Base-by-base conservation (phyloP, 2,888 invertebrate genomes). In the Vannuccia rotundouncinata region DNA sequence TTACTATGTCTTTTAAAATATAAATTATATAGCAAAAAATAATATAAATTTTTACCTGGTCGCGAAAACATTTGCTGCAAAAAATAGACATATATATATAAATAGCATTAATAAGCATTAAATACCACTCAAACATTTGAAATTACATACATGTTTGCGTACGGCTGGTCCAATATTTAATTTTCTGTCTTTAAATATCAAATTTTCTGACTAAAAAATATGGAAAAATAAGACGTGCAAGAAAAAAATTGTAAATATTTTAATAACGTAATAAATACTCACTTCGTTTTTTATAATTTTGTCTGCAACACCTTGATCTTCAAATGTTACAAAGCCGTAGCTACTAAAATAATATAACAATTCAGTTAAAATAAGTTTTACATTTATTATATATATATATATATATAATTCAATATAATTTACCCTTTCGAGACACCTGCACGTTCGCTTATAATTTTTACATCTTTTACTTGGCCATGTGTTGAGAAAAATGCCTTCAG, bases 361-460 rank as follows among this genome's bases (percentile, higher is more conserved):
- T n/a, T n/a, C n/a, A 83, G 83, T 80, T 28, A 59, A n/a, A 28
- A 81, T 25, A 78, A 28, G 2, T 29, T 73, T 59, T 5, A 73
- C 10, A 22, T 22, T 10, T 2, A 79, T 59, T 77, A 79, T 75
- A 29, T 31, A 76, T 25, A 74, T 77, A 2, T 82, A 10, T 29
- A 59, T 17, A 81, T 2, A 29, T 28, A 77, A 82, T 27, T 13
- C 31, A 73, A 59, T 79, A 30, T 28, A 0, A 82, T 84, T 82
- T 82, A 89, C 87, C 95, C 94, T 89, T 95, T 95, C 82, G 95
- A 95, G 27, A 95, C 94, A 0, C 96, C 96, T 83, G 95, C 95
- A 84, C 95, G 90, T 88, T 96, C 95, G 84, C 93, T 93, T 83
- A 97, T 96, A 83, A 97, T 95, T 90, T 97, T 95, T 78, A 95